Percentiles rank a stretch among this genome's conserved stretches.
Conservation (phyloP, 1,140 invertebrate species). For the Micrasema minimum region DNA sequence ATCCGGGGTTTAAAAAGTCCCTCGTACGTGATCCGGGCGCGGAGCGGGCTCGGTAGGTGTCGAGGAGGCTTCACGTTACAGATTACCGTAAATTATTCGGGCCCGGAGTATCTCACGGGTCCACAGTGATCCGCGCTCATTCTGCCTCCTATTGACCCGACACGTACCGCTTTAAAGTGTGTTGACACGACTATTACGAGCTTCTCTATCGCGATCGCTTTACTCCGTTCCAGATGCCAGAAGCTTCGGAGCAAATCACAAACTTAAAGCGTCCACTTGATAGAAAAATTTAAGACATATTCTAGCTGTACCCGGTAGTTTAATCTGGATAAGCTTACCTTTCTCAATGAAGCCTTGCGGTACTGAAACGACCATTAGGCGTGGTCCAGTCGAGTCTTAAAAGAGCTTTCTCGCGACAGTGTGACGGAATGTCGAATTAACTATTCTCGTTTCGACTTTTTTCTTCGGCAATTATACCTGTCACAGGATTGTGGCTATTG, state of each 20-base stretch:
- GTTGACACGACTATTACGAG: slow-evolving; percentile 39
- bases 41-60: slow-evolving; percentile 20
- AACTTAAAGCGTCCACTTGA: slow-evolving; percentile 10
- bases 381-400: slow-evolving; percentile 1
- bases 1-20: slow-evolving; percentile 22
- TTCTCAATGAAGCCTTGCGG: neutral
- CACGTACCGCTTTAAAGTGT: slow-evolving; percentile 41
- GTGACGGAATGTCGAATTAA: slow-evolving; percentile 32
- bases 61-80: slow-evolving; percentile 26
- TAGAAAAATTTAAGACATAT: neutral
- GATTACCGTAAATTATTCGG: slow-evolving; percentile 38
- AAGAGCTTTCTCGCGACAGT: slow-evolving; percentile 35
- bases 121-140: slow-evolving; percentile 25
- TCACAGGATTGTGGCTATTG: slow-evolving; percentile 33
- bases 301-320: neutral
- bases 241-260: neutral
- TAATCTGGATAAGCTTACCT: neutral
- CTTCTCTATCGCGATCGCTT: slow-evolving; percentile 14
- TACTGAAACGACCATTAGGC: neutral
- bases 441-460: slow-evolving; percentile 31
- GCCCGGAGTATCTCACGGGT: slow-evolving; percentile 36
- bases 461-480: slow-evolving; percentile 34
- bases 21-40: slow-evolving; percentile 18
- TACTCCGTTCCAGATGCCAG: slow-evolving; percentile 9
- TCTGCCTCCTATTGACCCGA: slow-evolving; percentile 35